phyloP scores from a whole-genome alignment of 1,140 invertebrate species.

The Halictus rubicundus region DNA sequence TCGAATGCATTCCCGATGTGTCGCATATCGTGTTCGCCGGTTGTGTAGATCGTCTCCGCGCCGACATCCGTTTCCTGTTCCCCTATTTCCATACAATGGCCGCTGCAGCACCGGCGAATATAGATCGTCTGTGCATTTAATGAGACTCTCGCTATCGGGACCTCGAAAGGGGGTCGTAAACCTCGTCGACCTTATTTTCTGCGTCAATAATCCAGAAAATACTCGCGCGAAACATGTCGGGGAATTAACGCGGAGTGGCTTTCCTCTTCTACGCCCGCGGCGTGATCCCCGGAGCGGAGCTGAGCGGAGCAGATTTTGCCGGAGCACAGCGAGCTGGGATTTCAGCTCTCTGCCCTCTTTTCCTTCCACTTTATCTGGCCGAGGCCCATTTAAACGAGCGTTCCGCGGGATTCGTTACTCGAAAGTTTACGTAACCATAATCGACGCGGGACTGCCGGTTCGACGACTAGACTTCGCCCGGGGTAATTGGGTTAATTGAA shows the following conservation, averaged over 20 bases:
- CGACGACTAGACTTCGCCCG: background rate
- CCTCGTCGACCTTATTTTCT: constrained; percentile 45
- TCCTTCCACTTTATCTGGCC: background rate
- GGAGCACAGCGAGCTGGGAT: too few species aligned
- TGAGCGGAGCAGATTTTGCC: too few species aligned
- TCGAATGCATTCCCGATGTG: background rate
- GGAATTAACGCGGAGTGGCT: background rate
- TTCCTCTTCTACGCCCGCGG: too few species aligned
- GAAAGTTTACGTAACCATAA: background rate
- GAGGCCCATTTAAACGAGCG: background rate
- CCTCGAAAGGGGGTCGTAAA: constrained; percentile 31
- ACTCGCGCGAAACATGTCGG: constrained; percentile 10
- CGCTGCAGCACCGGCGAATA: constrained; percentile 18
- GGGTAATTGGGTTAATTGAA: constrained; percentile 3
- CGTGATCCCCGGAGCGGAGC: too few species aligned
- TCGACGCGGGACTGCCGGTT: background rate
- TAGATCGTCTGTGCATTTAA: constrained; percentile 47
- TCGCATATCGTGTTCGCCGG: background rate
- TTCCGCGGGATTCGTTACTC: background rate
- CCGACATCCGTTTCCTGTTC: constrained; percentile 43
- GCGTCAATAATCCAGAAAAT: constrained; percentile 38
- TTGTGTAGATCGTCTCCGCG: constrained; percentile 15
- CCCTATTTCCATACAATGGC: constrained; percentile 48
- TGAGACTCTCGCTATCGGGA: constrained; percentile 41
- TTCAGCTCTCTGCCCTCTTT: too few species aligned